Evolutionary conservation across 2,888 invertebrate genomes (phyloP).

Genomic region (Drosophila suboccidentalis): DNA sequence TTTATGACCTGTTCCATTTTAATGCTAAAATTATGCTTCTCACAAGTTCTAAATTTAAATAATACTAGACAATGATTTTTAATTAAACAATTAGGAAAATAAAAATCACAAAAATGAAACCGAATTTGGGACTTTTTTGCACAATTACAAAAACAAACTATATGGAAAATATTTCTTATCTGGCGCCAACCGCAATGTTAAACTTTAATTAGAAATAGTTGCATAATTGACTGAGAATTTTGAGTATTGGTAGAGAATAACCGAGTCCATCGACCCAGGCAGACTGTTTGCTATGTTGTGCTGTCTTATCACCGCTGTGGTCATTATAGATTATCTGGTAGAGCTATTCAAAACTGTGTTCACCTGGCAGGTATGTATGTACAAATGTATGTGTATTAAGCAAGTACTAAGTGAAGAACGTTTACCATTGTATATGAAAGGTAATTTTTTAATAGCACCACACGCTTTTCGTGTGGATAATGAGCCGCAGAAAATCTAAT

Average conservation of each 20-base stretch:
- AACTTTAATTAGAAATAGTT: not conserved
- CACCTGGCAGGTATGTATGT: not conserved
- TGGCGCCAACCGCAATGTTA: not conserved
- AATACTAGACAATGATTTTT: too few species aligned
- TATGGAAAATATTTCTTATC: not conserved
- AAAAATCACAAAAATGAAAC: too few species aligned
- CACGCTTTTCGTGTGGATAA: constrained; percentile 56
- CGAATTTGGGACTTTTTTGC: too few species aligned
- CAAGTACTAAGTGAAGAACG: constrained; percentile 32
- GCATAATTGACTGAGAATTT: constrained; percentile 6
- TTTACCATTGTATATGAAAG: constrained; percentile 37
- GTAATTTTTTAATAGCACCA: constrained; percentile 48
- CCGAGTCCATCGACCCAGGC: constrained; percentile 9
- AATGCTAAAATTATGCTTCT: too few species aligned
- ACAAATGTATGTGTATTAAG: constrained; percentile 9
- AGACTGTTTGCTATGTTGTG: not conserved
- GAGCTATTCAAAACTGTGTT: constrained; percentile 18
- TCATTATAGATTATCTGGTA: constrained; percentile 25
- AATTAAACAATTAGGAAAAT: too few species aligned
- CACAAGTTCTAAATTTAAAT: too few species aligned
- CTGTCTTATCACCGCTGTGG: constrained; percentile 14
- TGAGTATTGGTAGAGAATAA: not conserved
- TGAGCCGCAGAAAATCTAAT: constrained; percentile 61
- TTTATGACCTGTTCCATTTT: too few species aligned
- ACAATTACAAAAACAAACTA: not conserved